Evolutionary conservation across 1,140 invertebrate genomes (phyloP), one percentile per base, ranked within the genome.

Genomic region (Tetramorium alpestre): DNA sequence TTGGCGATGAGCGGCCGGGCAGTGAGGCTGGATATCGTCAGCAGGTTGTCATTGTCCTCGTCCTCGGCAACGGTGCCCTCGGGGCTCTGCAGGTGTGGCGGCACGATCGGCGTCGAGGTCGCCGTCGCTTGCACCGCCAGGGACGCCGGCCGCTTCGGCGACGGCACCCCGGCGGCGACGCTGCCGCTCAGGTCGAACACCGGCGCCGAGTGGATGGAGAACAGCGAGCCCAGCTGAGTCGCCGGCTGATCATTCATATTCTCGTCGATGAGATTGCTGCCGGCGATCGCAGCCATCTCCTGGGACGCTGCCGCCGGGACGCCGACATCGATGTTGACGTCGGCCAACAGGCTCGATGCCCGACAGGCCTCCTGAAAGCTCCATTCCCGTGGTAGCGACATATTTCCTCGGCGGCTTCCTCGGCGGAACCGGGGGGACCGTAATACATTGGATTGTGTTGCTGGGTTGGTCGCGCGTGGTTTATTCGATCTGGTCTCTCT

Each of bases 21-120:
- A 22, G 97, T 97, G 56, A 97, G 95, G 82, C 97, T 97, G 25
- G 97, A 97, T 62, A 97, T 96, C 11, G 97, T 97, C 92, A 97
- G 93, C 75, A 97, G 93, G 90, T 96, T 96, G 86, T 96, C 96
- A 49, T 97, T 97, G 92, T 97, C 97, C 82, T 97, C 97, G 91
- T 97, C 97, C 80, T 96, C 96, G 82, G 96, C 91, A 3, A 93
- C 96, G 77, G 96, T 92, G 7, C 93, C 96, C 64, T 97, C 96
- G 1, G 96, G 96, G 93, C 92, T 96, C 89, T 91, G 94, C 70
- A 92, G 93, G 70, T 93, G 96, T 10, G 94, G 95, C 7, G 94
- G 94, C 6, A 95, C 94, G 28, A 95, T 72, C 4, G 94, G 94
- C 2, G 94, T 95, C 72, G 94, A 94, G 4, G 91, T 95, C 0